These are phyloP conservation scores for Anolis carolinensis DNA, from an alignment of 2,113 vertebrate species.

Conservation along the genomic window DNA sequence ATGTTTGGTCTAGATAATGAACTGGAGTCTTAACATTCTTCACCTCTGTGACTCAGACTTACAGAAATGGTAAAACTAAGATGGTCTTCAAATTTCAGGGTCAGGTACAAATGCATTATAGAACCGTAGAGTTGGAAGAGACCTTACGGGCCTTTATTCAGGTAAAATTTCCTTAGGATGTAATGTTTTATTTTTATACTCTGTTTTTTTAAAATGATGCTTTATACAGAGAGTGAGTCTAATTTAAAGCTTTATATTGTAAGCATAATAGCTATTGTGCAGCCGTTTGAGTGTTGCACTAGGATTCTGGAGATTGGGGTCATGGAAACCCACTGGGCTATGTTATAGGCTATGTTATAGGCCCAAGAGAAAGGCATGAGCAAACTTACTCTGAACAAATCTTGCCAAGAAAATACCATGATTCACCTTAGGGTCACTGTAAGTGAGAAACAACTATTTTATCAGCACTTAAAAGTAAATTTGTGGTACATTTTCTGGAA, in stretches of 20 bases:
- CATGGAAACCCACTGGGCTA: too few species aligned
- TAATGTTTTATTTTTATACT: neutral
- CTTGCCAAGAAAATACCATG: too few species aligned
- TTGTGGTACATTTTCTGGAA: neutral
- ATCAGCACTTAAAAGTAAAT: neutral
- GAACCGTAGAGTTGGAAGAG: too few species aligned
- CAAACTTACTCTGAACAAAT: too few species aligned
- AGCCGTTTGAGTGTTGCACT: too few species aligned
- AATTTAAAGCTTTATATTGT: neutral
- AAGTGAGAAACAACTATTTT: neutral
- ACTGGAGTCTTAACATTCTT: neutral
- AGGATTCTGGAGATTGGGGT: too few species aligned
- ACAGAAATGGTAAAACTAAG: neutral
- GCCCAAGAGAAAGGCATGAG: too few species aligned
- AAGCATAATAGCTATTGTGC: too few species aligned
- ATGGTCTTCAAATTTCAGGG: neutral
- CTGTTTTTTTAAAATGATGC: neutral
- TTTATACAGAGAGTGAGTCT: neutral
- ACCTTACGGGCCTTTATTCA: too few species aligned
- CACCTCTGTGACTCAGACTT: neutral
- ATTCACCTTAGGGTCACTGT: too few species aligned
- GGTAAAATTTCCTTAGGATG: neutral
- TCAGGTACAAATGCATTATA: neutral
- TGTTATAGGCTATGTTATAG: too few species aligned
- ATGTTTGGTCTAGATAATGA: neutral